A percentile compares a stretch with the other conserved stretches of the same genome.
These are phyloP conservation scores for Stenotaenia linearis DNA, from an alignment of 2,888 invertebrate species.

Conservation along the genomic window DNA sequence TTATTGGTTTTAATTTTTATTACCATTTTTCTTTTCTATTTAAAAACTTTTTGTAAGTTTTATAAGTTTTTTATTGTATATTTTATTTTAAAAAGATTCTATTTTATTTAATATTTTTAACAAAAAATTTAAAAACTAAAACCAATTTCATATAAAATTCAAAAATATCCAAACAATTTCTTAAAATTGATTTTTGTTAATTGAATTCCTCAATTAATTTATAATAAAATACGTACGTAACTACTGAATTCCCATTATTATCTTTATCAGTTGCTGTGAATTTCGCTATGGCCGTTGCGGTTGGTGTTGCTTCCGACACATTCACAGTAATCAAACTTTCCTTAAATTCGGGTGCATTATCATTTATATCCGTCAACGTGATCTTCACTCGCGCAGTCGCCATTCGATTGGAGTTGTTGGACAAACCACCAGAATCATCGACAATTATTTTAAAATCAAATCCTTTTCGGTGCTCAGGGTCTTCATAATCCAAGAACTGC, in stretches of 20 bases:
- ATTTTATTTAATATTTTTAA: too few relatives aligned
- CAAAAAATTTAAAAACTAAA: too few relatives aligned
- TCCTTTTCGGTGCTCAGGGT: slow-evolving; percentile 32
- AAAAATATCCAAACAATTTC: neutral
- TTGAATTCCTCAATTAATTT: neutral
- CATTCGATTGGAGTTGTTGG: slow-evolving; percentile 30
- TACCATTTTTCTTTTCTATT: too few relatives aligned
- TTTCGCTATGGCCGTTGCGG: slow-evolving; percentile 44
- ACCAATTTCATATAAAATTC: too few relatives aligned
- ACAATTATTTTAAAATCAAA: slow-evolving; percentile 34
- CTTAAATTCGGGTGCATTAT: slow-evolving; percentile 82
- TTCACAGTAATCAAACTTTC: slow-evolving; percentile 44
- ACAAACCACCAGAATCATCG: slow-evolving; percentile 33
- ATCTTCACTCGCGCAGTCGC: slow-evolving; percentile 40
- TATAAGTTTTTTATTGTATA: too few relatives aligned
- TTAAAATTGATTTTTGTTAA: neutral
- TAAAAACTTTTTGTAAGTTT: too few relatives aligned
- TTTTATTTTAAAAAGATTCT: too few relatives aligned
- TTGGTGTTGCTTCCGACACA: slow-evolving; percentile 45
- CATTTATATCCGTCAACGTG: slow-evolving; percentile 73
- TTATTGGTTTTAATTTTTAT: too few relatives aligned
- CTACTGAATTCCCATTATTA: slow-evolving; percentile 44
- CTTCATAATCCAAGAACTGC: slow-evolving; percentile 35
- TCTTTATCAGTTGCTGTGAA: slow-evolving; percentile 50
- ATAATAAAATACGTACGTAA: slow-evolving; percentile 36